Evolutionary conservation across 2,888 invertebrate species (phyloP), one percentile per base, ranked within the genome.

Genomic region (Drosophila subquinaria): DNA sequence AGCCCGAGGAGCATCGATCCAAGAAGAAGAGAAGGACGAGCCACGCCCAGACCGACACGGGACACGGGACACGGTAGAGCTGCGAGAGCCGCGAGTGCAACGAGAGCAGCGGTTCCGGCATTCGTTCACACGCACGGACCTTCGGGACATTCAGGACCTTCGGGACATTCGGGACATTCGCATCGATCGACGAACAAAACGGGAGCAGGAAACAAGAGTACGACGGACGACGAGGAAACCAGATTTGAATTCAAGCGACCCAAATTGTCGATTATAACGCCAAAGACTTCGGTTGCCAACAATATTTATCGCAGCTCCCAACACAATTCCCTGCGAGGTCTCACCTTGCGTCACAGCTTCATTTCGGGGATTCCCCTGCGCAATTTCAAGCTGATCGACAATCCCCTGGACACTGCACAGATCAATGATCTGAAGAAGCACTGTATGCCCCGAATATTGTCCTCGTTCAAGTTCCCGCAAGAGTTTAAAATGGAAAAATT

Each of bases 391-490:
- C 13, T 83, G 15, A 35, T 15, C 0, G 10, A 27, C 0, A 27
- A 27, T 0, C 55, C 81, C 0, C 45, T 79, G 1, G 73, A 59
- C n/a, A 15, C 13, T 0, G 15, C 6, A 5, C 45, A 86, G 33
- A 60, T 80, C 1, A 33, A 71, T 0, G 50, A 73, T 0, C 15
- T 91, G 2, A 51, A 75, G n/a, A 59, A 67, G 1, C 66, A 87
- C 57, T 82, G 81, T 17, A 0, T 91, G 9, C 92, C 92, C 0
- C 83, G 86, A 0, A 63, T 91, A 0, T 65, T 92, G 11, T 92
- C 92, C 0, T 90, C 91, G 0, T 90, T 90, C 27, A 89, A 90
- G 64, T 91, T 92, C 17, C 90, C 91, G 0, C 38, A 72, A 3
- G 91, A 91, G 35, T 74, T 89, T 4, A 55, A 23, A 3, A 69